Evolutionary conservation across 2,113 vertebrate genomes (phyloP).

Genomic region (Periophthalmodon schlosseri): DNA sequence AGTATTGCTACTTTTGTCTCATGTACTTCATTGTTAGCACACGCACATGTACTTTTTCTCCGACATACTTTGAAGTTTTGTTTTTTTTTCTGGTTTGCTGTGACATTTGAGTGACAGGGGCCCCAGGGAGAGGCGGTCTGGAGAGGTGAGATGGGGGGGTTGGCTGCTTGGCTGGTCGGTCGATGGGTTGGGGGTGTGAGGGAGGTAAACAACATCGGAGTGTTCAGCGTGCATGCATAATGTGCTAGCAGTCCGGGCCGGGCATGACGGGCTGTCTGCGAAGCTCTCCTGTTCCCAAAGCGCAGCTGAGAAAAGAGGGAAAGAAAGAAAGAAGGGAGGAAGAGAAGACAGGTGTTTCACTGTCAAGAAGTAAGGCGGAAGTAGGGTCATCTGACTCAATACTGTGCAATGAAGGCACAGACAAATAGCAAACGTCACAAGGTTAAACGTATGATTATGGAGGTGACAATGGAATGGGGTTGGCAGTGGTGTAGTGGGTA

Average conservation of each 20-base stretch:
- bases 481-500: no score
- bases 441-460: not conserved
- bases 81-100: constrained; percentile 11
- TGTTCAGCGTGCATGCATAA: constrained; percentile 70
- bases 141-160: constrained; percentile 43
- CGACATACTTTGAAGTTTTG: not conserved
- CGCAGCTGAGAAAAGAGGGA: not conserved
- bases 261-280: constrained; percentile 61
- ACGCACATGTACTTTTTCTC: not conserved
- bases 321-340: not conserved
- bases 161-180: constrained; percentile 31
- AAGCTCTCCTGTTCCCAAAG: constrained; percentile 43
- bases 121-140: constrained; percentile 54
- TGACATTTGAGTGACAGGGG: constrained; percentile 68
- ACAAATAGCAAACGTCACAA: not conserved
- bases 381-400: not conserved
- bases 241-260: constrained; percentile 44
- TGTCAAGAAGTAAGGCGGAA: not conserved
- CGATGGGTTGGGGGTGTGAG: constrained; percentile 46
- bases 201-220: constrained; percentile 67
- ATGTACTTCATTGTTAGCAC: not conserved
- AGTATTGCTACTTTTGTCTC: no score
- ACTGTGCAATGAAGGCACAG: not conserved
- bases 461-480: not conserved
- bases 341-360: constrained; percentile 48